Conservation (phyloP, 2,888 invertebrate species). For the Isotomurus palustris region DNA sequence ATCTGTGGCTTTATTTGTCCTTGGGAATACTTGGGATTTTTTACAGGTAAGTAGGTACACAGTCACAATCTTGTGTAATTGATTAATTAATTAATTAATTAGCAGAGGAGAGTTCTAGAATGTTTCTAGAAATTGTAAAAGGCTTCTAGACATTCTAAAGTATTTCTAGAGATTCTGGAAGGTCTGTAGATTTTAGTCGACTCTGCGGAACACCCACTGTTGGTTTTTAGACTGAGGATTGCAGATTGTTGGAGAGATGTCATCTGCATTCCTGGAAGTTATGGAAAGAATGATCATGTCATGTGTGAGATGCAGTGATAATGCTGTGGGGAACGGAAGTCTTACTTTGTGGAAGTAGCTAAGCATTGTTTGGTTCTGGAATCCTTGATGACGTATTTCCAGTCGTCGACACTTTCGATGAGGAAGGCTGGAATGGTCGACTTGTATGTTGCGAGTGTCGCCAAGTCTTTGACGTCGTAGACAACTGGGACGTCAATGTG, state of each 20-base stretch:
- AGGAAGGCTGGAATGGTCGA: conserved; percentile 29
- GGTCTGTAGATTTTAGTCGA: not conserved
- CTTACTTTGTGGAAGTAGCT: conserved; percentile 13
- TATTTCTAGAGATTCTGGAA: too few relatives aligned
- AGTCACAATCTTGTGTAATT: too few relatives aligned
- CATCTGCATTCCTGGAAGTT: conserved; percentile 22
- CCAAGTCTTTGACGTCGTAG: conserved; percentile 23
- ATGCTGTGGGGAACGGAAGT: not conserved
- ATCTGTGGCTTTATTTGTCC: not conserved
- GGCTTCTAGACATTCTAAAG: too few relatives aligned
- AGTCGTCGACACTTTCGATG: conserved; percentile 39
- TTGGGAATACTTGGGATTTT: not conserved
- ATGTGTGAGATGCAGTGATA: not conserved
- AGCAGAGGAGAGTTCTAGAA: too few relatives aligned
- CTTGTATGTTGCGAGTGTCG: conserved; percentile 19
- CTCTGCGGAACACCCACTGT: conserved; percentile 33
- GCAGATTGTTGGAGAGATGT: conserved; percentile 18
- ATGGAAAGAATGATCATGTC: not conserved
- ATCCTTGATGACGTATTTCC: conserved; percentile 35
- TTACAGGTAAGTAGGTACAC: too few relatives aligned
- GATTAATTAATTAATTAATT: too few relatives aligned
- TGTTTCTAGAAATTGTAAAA: too few relatives aligned
- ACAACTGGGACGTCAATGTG: conserved; percentile 33
- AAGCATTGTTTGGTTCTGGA: conserved; percentile 32
- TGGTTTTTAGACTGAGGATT: conserved; percentile 21